These are phyloP conservation scores for Tethya wilhelma DNA, from an alignment of 37 sponge, comb jelly and placozoan genomes.

Conservation along the genomic window DNA sequence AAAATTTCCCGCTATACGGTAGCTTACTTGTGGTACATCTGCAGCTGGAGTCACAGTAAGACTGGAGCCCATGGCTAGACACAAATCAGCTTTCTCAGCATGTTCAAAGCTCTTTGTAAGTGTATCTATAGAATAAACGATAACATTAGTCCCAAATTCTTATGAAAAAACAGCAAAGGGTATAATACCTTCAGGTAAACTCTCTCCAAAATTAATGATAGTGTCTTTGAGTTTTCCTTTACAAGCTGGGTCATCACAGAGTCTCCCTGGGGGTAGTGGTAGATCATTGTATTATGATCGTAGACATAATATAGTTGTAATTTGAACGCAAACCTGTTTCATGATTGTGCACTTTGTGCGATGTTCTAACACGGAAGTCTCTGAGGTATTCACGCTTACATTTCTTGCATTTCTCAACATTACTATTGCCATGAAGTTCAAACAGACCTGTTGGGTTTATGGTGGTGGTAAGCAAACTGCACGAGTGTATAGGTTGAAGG, in stretches of 20 bases:
- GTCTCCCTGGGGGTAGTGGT: conserved; percentile 21
- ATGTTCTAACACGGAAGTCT: conserved; percentile 38
- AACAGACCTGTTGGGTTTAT: conserved; percentile 54
- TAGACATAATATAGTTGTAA: conserved; percentile 1
- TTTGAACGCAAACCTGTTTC: neutral
- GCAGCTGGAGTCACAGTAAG: conserved; percentile 88
- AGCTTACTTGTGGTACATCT: conserved; percentile 64
- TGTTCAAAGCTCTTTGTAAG: conserved; percentile 66
- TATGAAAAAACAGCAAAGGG: too few relatives aligned
- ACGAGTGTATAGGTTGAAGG: neutral
- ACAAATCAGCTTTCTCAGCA: conserved; percentile 67
- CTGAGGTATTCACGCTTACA: conserved; percentile 71
- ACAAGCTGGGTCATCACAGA: conserved; percentile 69
- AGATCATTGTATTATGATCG: neutral
- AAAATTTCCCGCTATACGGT: too few relatives aligned
- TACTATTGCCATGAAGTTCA: conserved; percentile 83
- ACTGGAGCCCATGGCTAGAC: conserved; percentile 79
- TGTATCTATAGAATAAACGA: conserved; percentile 32
- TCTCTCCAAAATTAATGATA: conserved; percentile 86
- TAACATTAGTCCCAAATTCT: too few relatives aligned
- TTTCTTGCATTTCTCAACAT: conserved; percentile 64
- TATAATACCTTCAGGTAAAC: conserved; percentile 69
- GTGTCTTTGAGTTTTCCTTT: conserved; percentile 57
- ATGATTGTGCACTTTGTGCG: too few relatives aligned
- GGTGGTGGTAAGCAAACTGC: too few relatives aligned